phyloP scores from a whole-genome alignment of 2,113 vertebrate species.

The Pimephales promelas region DNA sequence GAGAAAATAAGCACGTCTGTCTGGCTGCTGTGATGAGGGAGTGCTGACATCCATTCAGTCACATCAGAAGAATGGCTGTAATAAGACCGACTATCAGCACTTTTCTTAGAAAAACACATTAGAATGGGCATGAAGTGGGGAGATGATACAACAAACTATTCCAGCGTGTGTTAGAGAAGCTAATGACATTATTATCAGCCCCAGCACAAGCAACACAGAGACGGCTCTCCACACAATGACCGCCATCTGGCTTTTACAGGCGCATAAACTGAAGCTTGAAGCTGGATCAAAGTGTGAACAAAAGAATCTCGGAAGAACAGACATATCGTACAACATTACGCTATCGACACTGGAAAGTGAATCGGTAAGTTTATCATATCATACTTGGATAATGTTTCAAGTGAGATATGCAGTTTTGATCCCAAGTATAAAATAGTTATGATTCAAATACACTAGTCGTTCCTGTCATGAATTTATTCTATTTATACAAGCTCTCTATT shows the following conservation, averaged over 20 bases:
- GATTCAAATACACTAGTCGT: neutral
- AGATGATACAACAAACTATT: constrained; percentile 67
- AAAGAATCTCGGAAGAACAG: constrained; percentile 49
- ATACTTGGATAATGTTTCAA: neutral
- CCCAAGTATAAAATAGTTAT: neutral
- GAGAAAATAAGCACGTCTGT: constrained; percentile 44
- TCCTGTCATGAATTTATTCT: neutral
- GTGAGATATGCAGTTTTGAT: neutral
- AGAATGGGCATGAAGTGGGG: constrained; percentile 57
- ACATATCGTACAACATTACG: constrained; percentile 9
- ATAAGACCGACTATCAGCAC: constrained; percentile 49
- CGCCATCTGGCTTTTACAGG: constrained; percentile 40
- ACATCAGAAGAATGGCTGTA: constrained; percentile 61
- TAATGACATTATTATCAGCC: constrained; percentile 69
- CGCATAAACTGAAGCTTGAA: constrained; percentile 65
- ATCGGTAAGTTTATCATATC: neutral
- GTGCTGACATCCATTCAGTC: constrained; percentile 35
- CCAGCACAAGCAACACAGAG: constrained; percentile 59
- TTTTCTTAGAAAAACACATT: constrained; percentile 63
- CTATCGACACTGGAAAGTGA: neutral
- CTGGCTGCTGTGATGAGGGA: constrained; percentile 45
- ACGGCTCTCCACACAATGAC: constrained; percentile 45
- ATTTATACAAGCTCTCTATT: neutral
- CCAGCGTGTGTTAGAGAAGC: constrained; percentile 60
- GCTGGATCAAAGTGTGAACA: constrained; percentile 65